These are phyloP conservation scores for Murina feae DNA, from an alignment of 2,113 vertebrate species.

Conservation along the genomic window DNA sequence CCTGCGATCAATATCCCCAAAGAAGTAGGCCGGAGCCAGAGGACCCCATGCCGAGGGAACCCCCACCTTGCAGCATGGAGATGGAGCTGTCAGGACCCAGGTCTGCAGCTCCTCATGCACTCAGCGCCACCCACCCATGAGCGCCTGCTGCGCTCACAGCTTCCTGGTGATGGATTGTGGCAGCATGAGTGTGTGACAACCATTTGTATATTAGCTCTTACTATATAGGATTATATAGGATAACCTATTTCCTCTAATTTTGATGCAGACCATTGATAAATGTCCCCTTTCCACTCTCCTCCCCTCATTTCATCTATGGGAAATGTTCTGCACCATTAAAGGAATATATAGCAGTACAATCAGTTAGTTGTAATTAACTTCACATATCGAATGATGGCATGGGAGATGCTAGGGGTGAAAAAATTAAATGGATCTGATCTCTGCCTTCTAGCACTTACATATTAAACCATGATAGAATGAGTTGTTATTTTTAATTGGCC, in stretches of 20 bases:
- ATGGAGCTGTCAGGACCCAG: too few relatives aligned
- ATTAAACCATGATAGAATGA: slow-evolving; percentile 34
- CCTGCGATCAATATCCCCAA: too few relatives aligned
- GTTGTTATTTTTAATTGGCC: slow-evolving; percentile 28
- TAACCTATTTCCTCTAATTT: background rate
- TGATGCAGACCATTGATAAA: background rate
- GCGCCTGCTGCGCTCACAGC: too few relatives aligned
- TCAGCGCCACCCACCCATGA: too few relatives aligned
- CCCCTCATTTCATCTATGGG: background rate
- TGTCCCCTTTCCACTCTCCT: background rate
- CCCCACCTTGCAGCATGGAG: too few relatives aligned
- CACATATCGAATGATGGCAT: background rate
- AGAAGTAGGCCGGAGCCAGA: too few relatives aligned
- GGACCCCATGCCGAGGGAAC: too few relatives aligned
- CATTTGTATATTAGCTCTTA: too few relatives aligned
- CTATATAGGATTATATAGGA: too few relatives aligned
- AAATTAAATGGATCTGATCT: slow-evolving; percentile 30
- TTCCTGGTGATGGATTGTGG: too few relatives aligned
- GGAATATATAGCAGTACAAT: background rate
- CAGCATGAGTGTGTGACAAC: too few relatives aligned
- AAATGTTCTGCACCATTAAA: background rate
- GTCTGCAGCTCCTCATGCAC: too few relatives aligned
- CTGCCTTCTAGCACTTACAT: slow-evolving; percentile 29
- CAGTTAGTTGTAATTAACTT: slow-evolving; percentile 54
- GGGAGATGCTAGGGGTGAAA: slow-evolving; percentile 13